phyloP scores from a whole-genome alignment of 35 echinoderm and acorn worm species.

The Patiria miniata region DNA sequence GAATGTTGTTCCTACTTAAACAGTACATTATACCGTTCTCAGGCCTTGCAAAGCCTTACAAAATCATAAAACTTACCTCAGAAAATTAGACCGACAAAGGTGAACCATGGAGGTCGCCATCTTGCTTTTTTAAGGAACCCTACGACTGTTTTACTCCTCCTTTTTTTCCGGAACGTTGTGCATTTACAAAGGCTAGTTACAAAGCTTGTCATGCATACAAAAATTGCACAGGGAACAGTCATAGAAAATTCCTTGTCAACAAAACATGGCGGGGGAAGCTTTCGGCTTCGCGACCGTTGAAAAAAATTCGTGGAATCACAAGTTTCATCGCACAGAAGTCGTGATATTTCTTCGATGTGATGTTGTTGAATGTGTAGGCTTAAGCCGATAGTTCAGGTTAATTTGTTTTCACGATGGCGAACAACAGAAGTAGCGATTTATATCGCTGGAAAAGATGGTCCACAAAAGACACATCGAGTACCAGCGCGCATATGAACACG shows the following conservation, averaged over 20 bases:
- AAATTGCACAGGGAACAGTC: not conserved
- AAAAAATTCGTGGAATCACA: not conserved
- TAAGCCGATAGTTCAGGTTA: not conserved
- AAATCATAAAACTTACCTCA: not conserved
- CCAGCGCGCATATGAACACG: not conserved
- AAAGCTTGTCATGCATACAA: no score
- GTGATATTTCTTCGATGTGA: not conserved
- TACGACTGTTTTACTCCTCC: not conserved
- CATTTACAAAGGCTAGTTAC: no score
- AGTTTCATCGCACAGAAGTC: not conserved
- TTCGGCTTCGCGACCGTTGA: not conserved
- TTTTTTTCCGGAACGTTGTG: no score
- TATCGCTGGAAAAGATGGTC: conserved; percentile 27
- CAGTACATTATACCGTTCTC: no score
- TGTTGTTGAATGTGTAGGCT: not conserved
- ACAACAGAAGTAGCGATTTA: not conserved
- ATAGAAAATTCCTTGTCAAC: conserved; percentile 16
- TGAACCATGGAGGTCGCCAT: not conserved
- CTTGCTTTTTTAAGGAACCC: not conserved
- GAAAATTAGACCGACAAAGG: not conserved
- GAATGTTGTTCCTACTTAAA: no score
- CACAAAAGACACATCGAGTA: not conserved
- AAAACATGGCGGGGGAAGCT: not conserved
- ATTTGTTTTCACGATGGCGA: not conserved
- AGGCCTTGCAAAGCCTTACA: no score